Evolutionary conservation across 2,888 invertebrate genomes (phyloP).

Genomic region (Platynereis dumerilii): DNA sequence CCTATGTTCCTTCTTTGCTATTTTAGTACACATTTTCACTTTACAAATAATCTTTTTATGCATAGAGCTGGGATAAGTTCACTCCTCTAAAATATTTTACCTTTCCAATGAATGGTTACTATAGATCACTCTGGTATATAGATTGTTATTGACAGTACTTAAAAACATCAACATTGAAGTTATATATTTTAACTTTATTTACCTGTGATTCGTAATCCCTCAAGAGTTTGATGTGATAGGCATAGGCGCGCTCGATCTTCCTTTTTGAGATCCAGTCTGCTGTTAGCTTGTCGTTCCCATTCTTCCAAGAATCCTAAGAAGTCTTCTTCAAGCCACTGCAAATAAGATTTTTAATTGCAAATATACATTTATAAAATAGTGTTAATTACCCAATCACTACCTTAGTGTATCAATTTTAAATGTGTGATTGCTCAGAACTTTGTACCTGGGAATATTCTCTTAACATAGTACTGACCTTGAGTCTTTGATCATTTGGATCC

Average conservation of each 20-base stretch:
- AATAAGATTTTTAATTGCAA: too few relatives aligned
- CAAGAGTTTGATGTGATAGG: background rate
- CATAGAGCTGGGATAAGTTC: too few relatives aligned
- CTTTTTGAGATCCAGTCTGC: background rate
- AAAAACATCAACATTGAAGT: background rate
- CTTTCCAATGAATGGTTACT: too few relatives aligned
- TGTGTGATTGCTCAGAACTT: background rate
- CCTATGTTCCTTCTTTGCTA: too few relatives aligned
- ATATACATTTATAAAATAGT: background rate
- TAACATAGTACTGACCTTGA: background rate
- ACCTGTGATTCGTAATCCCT: constrained; percentile 1
- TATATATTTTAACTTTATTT: background rate
- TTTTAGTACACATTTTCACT: too few relatives aligned
- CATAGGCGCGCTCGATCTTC: background rate
- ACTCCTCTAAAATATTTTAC: too few relatives aligned
- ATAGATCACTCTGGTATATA: too few relatives aligned
- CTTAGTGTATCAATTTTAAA: background rate
- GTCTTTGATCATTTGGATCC: background rate
- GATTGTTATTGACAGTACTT: too few relatives aligned
- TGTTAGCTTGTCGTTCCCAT: background rate
- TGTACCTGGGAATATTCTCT: background rate
- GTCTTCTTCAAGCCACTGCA: constrained; percentile 2
- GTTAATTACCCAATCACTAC: background rate
- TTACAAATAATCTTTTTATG: too few relatives aligned
- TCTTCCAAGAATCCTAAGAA: background rate